These are phyloP conservation scores for Drosophila baimaii DNA, from an alignment of 1,140 invertebrate genomes.

Conservation along the genomic window DNA sequence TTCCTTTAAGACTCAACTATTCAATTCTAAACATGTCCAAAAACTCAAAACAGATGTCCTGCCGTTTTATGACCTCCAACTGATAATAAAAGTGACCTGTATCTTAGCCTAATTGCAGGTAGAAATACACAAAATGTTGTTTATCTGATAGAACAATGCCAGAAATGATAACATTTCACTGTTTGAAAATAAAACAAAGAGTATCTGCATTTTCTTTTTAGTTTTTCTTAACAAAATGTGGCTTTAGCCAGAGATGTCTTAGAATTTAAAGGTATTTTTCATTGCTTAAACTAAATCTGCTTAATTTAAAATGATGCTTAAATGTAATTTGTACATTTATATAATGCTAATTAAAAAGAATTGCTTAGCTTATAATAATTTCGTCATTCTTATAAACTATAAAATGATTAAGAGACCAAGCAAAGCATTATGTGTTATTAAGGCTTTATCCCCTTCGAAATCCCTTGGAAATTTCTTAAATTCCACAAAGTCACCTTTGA, in stretches of 20 bases:
- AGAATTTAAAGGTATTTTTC: no score
- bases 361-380: no score
- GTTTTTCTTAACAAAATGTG: no score
- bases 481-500: neutral
- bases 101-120: neutral
- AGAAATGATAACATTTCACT: neutral
- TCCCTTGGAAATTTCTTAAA: neutral
- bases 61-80: constrained; percentile 3
- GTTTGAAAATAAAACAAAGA: neutral
- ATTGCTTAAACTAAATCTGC: no score
- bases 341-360: no score
- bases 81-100: constrained; percentile 1
- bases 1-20: no score
- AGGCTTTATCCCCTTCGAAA: no score
- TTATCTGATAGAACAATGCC: neutral
- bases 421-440: no score
- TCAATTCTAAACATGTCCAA: constrained; percentile 6
- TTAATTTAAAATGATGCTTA: no score
- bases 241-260: no score
- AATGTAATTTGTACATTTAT: no score
- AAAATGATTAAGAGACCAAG: neutral
- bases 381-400: no score
- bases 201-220: neutral
- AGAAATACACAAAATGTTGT: neutral
- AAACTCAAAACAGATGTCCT: neutral